Evolutionary conservation across 92 coral and sea anemone genomes (phyloP), one percentile per base, ranked within the genome.

Genomic region (Paramuricea clavata): DNA sequence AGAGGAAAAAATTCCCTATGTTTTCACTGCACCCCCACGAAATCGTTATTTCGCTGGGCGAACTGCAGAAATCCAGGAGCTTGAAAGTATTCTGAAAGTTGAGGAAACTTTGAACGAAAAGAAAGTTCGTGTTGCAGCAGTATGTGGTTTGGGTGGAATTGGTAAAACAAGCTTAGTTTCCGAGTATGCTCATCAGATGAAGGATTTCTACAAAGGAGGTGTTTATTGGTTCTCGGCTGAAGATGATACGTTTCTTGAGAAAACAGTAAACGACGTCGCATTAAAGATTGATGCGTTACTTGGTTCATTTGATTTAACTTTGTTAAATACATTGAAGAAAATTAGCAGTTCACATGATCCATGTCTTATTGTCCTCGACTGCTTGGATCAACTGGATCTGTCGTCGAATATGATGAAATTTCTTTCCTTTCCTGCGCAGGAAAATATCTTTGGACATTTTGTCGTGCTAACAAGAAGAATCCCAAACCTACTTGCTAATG

Each of bases 381-480:
- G 91, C 65, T 82, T 94, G 85, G 98, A 94, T 77, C 94, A 89
- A 76, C 68, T 83, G 1, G 85, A 83, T 25, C 85, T 91, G 77
- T 93, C 96, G 0, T 4, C 50, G 23, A 91, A 93, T 42, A 91
- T 94, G n/a, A n/a, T 92, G 64, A 32, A 41, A 82, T 83, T 56
- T 94, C n/a, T 81, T 94, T 21, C 49, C 64, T 75, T 96, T 96
- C 1, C 88, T 68, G 41, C 93, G 98, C 96, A 93, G 89, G 71
- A 86, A 80, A 65, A 44, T n/a, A 91, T 86, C 1, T 60, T 74
- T 7, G 98, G 98, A 6, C 98, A 93, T 78, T 73, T 94, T 10
- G 75, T 94, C 19, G 83, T 93, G 19, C 93, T 94, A 0, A 91
- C 98, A 49, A 89, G 98, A 33, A 87, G 98, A 87, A 94, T 93